phyloP scores from a whole-genome alignment of 2,113 vertebrate species.

The Albula goreensis region DNA sequence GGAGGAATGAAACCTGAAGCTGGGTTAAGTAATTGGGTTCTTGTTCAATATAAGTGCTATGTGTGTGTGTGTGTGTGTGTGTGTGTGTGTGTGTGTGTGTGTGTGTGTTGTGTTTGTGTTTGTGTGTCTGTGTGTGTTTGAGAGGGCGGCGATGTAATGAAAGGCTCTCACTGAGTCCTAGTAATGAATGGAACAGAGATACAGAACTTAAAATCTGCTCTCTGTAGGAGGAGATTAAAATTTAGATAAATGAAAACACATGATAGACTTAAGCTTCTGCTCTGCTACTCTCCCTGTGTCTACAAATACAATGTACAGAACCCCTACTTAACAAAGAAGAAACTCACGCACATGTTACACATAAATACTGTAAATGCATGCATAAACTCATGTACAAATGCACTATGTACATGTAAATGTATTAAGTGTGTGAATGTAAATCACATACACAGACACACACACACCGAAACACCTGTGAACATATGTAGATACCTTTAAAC shows the following conservation, averaged over 20 bases:
- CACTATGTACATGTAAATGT: too few relatives aligned
- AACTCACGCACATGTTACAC: background rate
- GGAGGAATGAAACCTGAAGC: constrained; percentile 79
- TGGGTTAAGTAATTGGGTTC: constrained; percentile 95
- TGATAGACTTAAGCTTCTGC: constrained; percentile 57
- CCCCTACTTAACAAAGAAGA: background rate
- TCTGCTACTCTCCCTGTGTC: too few relatives aligned
- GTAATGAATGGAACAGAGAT: constrained; percentile 44
- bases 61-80: constrained; percentile 26
- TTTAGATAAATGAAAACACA: constrained; percentile 72
- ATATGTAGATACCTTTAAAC: background rate
- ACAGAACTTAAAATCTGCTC: constrained; percentile 46
- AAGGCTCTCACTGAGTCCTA: constrained; percentile 74
- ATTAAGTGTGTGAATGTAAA: too few relatives aligned
- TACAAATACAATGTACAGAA: background rate
- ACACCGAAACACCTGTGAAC: background rate
- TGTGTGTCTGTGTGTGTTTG: constrained; percentile 5
- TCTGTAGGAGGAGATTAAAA: constrained; percentile 67
- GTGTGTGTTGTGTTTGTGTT: too few relatives aligned
- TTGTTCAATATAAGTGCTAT: constrained; percentile 84
- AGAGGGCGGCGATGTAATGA: constrained; percentile 50
- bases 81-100: constrained; percentile 16
- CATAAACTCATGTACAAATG: background rate
- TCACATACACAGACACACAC: background rate
- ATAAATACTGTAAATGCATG: background rate